Conservation (phyloP, 1,140 invertebrate genomes). For the Lordiphosa clarofinis region DNA sequence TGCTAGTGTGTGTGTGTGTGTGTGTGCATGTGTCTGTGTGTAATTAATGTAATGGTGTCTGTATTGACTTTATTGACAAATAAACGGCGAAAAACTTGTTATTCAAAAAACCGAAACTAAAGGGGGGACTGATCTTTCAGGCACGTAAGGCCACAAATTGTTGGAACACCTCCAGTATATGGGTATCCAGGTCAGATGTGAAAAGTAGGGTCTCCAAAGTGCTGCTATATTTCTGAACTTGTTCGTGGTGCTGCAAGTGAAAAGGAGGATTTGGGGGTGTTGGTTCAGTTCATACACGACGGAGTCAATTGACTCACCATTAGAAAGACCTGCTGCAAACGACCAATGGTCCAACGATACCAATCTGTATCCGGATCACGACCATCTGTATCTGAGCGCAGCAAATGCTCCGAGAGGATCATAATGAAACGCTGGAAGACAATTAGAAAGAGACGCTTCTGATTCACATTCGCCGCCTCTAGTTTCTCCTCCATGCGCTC, state of each 20-base stretch:
- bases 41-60: no score
- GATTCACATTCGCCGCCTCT: constrained; percentile 96
- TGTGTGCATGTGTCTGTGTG: background rate
- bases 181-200: constrained; percentile 96
- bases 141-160: constrained; percentile 89
- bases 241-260: constrained; percentile 92
- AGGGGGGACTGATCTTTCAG: constrained; percentile 27
- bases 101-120: background rate
- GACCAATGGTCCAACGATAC: constrained; percentile 97
- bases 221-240: constrained; percentile 98
- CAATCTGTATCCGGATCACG: constrained; percentile 96
- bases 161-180: constrained; percentile 98
- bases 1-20: background rate
- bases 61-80: no score
- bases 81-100: background rate
- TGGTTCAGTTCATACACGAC: no score
- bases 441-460: constrained; percentile 98
- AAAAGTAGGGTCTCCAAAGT: constrained; percentile 97
- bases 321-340: constrained; percentile 97
- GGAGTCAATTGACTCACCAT: constrained; percentile 84
- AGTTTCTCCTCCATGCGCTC: constrained; percentile 97
- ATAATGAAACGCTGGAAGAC: constrained; percentile 99
- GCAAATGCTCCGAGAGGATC: constrained; percentile 97
- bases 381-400: constrained; percentile 94
- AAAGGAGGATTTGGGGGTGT: background rate